A percentile compares a stretch with the other conserved stretches of the same genome.
phyloP scores from a whole-genome alignment of 2,888 invertebrate species.

The Siphlonurus alternatus region DNA sequence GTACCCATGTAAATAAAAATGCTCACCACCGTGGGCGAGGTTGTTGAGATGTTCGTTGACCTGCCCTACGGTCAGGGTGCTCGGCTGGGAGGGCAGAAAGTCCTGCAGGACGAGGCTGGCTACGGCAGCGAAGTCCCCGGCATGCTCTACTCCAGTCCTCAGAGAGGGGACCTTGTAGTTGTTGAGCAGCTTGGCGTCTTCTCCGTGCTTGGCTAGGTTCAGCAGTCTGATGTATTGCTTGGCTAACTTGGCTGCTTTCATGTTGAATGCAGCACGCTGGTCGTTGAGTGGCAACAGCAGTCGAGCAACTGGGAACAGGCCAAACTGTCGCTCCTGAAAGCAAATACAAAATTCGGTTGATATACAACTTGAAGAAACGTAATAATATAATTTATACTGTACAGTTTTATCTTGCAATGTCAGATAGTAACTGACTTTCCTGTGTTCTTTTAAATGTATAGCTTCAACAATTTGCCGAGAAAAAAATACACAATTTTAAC shows the following conservation, averaged over 20 bases:
- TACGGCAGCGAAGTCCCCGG: conserved; percentile 65
- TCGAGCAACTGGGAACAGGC: conserved; percentile 56
- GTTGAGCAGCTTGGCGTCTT: conserved; percentile 34
- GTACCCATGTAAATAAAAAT: too few species aligned
- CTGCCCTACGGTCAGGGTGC: conserved; percentile 43
- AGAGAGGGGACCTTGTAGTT: conserved; percentile 28
- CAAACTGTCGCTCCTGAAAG: too few species aligned
- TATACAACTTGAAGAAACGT: too few species aligned
- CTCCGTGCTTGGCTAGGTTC: conserved; percentile 47
- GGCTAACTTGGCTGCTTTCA: conserved; percentile 62
- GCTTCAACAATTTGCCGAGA: background rate
- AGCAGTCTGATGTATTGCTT: conserved; percentile 57
- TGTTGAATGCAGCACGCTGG: conserved; percentile 61
- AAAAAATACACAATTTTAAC: background rate
- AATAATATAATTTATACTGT: too few species aligned
- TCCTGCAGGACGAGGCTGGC: conserved; percentile 49
- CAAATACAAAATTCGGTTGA: conserved; percentile 18
- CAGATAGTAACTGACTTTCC: background rate
- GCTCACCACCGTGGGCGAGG: too few species aligned
- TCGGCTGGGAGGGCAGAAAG: conserved; percentile 27
- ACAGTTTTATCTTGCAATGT: background rate
- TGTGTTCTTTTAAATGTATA: background rate
- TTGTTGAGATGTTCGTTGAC: conserved; percentile 59
- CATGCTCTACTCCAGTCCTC: conserved; percentile 14
- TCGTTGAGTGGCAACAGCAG: conserved; percentile 65